Evolutionary conservation across 2,113 vertebrate species (phyloP).

Genomic region (Serranochromis macrocephalus): DNA sequence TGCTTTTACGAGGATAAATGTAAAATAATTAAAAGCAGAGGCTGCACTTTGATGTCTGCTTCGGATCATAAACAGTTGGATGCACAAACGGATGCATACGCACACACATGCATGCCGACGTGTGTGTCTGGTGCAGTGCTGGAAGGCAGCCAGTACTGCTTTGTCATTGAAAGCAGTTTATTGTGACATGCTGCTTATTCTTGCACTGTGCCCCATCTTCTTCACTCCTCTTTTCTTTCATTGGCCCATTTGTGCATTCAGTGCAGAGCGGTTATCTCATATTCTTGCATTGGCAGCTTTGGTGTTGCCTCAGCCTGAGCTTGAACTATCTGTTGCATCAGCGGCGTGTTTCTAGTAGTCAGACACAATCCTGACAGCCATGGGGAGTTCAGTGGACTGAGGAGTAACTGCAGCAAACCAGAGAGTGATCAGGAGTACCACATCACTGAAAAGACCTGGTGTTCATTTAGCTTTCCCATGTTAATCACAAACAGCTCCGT

Average conservation of each 20-base stretch:
- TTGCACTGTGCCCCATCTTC: neutral
- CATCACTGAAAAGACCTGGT: neutral
- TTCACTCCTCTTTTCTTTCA: neutral
- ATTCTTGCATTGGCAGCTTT: neutral
- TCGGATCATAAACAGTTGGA: neutral
- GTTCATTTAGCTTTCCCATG: neutral
- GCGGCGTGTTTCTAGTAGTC: slow-evolving; percentile 9
- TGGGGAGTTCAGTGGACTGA: neutral
- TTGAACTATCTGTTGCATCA: slow-evolving; percentile 38
- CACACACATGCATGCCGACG: neutral
- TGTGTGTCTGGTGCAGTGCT: slow-evolving; percentile 50
- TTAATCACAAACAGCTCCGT: neutral
- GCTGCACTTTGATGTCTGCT: slow-evolving; percentile 4
- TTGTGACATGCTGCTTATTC: slow-evolving; percentile 27
- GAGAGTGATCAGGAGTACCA: neutral
- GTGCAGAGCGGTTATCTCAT: neutral
- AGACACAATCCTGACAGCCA: neutral
- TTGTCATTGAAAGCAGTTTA: slow-evolving; percentile 56
- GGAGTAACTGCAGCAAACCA: neutral
- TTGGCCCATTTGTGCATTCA: neutral
- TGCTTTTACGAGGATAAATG: slow-evolving; percentile 4
- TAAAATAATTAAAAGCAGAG: slow-evolving; percentile 14
- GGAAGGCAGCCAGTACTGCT: slow-evolving; percentile 49
- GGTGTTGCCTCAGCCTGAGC: slow-evolving; percentile 21
- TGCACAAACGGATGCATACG: neutral